Conservation (phyloP, 2,113 vertebrate species). For the Leucopsar rothschildi region DNA sequence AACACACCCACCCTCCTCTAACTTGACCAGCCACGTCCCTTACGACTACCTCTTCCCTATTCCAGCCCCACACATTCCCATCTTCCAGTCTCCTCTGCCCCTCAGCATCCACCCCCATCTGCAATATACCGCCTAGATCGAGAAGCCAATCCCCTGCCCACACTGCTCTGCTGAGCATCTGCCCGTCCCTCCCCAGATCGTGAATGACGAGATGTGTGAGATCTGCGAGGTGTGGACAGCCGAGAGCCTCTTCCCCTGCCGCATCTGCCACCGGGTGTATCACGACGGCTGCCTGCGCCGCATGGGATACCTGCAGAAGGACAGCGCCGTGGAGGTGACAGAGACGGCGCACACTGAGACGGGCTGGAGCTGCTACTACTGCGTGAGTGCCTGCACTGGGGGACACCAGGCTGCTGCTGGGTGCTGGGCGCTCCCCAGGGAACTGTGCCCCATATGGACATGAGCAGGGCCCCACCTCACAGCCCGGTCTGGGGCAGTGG, state of each 20-base stretch:
- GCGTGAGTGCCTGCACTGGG: slow-evolving; percentile 75
- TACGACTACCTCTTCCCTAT: not conserved
- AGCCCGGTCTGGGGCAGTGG: not conserved
- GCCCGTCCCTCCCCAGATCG: slow-evolving; percentile 68
- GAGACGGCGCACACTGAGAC: slow-evolving; percentile 86
- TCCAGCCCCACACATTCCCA: not conserved
- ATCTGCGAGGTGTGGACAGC: slow-evolving; percentile 98
- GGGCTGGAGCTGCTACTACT: slow-evolving; percentile 97
- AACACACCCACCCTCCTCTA: not conserved
- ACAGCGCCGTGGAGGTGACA: slow-evolving; percentile 80
- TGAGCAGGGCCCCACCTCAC: not conserved
- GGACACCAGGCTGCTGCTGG: not conserved
- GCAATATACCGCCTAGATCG: fast-evolving
- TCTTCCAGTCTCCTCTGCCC: not conserved
- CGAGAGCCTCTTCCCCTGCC: slow-evolving; percentile 91
- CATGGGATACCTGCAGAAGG: slow-evolving; percentile 86
- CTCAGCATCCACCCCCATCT: not conserved
- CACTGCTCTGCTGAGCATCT: not conserved
- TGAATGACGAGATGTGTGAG: slow-evolving; percentile 91
- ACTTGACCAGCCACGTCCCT: fast-evolving
- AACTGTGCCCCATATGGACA: fast-evolving
- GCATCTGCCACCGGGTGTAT: slow-evolving; percentile 88
- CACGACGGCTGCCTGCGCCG: slow-evolving; percentile 94
- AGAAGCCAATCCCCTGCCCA: not conserved
- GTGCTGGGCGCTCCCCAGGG: not conserved